phyloP scores from a whole-genome alignment of 2,888 invertebrate genomes.

The Andrena trimmerana region DNA sequence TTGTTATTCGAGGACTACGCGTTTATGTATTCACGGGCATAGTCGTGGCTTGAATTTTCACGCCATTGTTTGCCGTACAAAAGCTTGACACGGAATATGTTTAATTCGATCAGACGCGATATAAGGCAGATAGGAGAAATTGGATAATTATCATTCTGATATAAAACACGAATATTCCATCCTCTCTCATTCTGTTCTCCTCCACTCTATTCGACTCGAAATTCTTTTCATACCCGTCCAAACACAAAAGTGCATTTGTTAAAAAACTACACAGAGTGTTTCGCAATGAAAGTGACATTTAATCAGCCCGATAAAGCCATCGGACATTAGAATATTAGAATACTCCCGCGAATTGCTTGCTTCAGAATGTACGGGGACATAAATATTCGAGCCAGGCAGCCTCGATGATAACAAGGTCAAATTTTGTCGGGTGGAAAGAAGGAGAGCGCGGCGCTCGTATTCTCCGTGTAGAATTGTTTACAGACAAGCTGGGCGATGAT shows the following conservation, averaged over 20 bases:
- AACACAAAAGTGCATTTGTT: neutral
- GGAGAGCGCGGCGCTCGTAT: neutral
- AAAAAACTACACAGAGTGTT: too few species aligned
- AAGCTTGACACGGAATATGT: neutral
- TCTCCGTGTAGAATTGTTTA: constrained; percentile 18
- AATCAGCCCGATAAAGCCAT: too few species aligned
- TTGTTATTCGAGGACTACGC: neutral
- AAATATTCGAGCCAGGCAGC: neutral
- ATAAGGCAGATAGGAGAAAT: neutral
- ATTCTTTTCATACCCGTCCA: neutral
- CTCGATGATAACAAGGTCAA: neutral
- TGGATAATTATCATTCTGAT: neutral
- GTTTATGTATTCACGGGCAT: neutral
- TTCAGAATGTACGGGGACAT: neutral
- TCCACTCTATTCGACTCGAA: neutral
- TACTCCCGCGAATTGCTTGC: too few species aligned
- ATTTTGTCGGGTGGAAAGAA: neutral
- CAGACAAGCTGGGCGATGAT: constrained; percentile 22
- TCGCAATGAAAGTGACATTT: too few species aligned
- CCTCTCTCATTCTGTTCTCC: neutral
- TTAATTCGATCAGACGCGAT: neutral
- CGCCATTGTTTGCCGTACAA: neutral
- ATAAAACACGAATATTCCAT: too few species aligned
- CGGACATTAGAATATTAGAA: too few species aligned
- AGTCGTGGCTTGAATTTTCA: neutral